Evolutionary conservation across 1,140 invertebrate genomes (phyloP).

Genomic region (Drosophila leontia): DNA sequence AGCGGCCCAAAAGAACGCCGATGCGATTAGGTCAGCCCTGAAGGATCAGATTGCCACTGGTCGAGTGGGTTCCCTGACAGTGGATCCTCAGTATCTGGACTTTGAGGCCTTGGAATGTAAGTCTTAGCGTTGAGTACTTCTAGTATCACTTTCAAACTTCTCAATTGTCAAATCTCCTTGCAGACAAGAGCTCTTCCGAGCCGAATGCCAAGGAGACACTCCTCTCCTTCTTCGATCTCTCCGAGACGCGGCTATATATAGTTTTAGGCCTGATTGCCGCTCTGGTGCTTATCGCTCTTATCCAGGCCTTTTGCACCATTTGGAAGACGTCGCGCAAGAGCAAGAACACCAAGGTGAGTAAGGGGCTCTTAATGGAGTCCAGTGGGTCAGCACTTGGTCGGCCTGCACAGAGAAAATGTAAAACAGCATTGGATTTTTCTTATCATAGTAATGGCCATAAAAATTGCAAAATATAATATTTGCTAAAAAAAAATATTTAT

Average conservation of each 20-base stretch:
- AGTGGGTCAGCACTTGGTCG: slow-evolving; percentile 33
- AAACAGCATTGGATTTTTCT: background rate
- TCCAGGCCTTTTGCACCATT: slow-evolving; percentile 94
- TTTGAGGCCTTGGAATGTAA: slow-evolving; percentile 89
- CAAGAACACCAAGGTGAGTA: slow-evolving; percentile 87
- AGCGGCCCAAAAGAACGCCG: slow-evolving; percentile 83
- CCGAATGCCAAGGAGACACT: slow-evolving; percentile 72
- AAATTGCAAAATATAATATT: background rate
- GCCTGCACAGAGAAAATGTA: slow-evolving; percentile 26
- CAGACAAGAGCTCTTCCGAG: slow-evolving; percentile 68
- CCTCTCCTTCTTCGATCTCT: slow-evolving; percentile 87
- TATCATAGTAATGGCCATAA: background rate
- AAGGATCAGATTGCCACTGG: slow-evolving; percentile 89
- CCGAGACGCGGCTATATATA: slow-evolving; percentile 91
- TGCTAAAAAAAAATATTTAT: background rate
- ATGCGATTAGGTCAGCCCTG: slow-evolving; percentile 87
- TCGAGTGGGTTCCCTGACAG: slow-evolving; percentile 90
- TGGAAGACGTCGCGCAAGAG: slow-evolving; percentile 89
- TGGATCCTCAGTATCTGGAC: slow-evolving; percentile 91
- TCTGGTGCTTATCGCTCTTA: slow-evolving; percentile 90
- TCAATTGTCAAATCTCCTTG: background rate
- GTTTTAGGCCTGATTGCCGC: slow-evolving; percentile 93
- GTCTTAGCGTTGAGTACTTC: background rate
- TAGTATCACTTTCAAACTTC: background rate
- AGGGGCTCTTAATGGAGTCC: background rate